Conservation (phyloP, 2,888 invertebrate species). For the Andrena fulva region DNA sequence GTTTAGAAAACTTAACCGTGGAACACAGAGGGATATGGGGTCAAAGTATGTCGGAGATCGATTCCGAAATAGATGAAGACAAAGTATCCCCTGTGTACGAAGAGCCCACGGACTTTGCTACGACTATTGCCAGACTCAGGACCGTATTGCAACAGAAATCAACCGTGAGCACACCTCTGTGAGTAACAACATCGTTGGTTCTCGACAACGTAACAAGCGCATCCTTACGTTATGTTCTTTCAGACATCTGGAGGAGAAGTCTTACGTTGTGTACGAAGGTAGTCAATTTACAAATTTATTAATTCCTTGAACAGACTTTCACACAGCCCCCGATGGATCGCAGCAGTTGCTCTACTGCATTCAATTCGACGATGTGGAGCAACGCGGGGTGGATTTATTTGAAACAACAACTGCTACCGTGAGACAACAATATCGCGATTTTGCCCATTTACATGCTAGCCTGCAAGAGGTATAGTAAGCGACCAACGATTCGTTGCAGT, state of each 20-base stretch:
- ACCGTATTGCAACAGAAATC: conserved; percentile 88
- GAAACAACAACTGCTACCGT: conserved; percentile 82
- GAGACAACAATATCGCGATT: conserved; percentile 80
- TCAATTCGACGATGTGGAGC: conserved; percentile 82
- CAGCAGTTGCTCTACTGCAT: conserved; percentile 82
- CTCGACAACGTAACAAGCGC: background rate
- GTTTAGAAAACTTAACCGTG: conserved; percentile 73
- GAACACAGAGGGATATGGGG: conserved; percentile 80
- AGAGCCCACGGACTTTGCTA: conserved; percentile 90
- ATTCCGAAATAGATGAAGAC: conserved; percentile 79
- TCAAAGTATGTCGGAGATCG: conserved; percentile 75
- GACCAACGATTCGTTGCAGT: background rate
- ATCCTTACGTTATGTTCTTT: conserved; percentile 29
- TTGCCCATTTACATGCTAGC: conserved; percentile 78
- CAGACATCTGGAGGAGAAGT: conserved; percentile 80
- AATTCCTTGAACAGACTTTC: conserved; percentile 81
- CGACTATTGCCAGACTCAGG: conserved; percentile 90
- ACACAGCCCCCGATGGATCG: conserved; percentile 80
- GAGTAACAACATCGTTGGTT: conserved; percentile 38
- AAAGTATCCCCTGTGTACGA: conserved; percentile 89
- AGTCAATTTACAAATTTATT: conserved; percentile 80
- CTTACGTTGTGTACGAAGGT: conserved; percentile 78
- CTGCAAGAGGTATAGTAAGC: conserved; percentile 75
- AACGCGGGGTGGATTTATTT: conserved; percentile 79
- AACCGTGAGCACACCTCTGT: conserved; percentile 79